These are phyloP conservation scores for Crotalus helleri DNA, from an alignment of 2,113 vertebrate species.

Conservation along the genomic window DNA sequence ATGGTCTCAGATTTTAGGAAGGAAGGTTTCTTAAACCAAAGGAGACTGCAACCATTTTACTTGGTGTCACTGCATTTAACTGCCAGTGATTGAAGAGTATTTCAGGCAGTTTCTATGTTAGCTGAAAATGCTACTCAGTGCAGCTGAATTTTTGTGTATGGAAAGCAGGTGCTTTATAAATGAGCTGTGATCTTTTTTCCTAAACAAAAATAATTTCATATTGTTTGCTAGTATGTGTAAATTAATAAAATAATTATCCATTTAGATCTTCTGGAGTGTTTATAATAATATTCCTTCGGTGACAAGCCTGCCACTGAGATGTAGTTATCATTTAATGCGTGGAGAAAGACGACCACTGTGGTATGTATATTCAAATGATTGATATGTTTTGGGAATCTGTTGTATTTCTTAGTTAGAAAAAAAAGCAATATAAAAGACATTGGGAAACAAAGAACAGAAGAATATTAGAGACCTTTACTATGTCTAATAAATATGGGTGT, in stretches of 20 bases:
- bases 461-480: neutral
- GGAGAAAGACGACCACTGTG: slow-evolving; percentile 90
- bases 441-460: neutral
- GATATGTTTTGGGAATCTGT: neutral
- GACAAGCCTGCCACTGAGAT: slow-evolving; percentile 82
- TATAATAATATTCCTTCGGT: slow-evolving; percentile 95
- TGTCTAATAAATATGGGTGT: neutral
- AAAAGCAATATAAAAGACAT: neutral
- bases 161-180: neutral
- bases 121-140: neutral
- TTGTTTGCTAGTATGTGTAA: slow-evolving; percentile 1
- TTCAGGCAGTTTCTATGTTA: neutral
- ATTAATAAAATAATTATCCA: slow-evolving; percentile 42
- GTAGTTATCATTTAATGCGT: slow-evolving; percentile 94
- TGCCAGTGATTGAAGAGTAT: neutral
- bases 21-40: neutral
- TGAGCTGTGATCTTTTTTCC: no score
- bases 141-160: neutral
- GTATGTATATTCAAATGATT: slow-evolving; percentile 64
- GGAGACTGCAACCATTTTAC: neutral
- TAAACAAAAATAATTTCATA: neutral
- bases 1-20: neutral
- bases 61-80: neutral
- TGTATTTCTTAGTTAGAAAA: neutral
- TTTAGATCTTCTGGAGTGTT: slow-evolving; percentile 92